Evolutionary conservation across 2,888 invertebrate species (phyloP).

Genomic region (Lasioglossum malachurum): DNA sequence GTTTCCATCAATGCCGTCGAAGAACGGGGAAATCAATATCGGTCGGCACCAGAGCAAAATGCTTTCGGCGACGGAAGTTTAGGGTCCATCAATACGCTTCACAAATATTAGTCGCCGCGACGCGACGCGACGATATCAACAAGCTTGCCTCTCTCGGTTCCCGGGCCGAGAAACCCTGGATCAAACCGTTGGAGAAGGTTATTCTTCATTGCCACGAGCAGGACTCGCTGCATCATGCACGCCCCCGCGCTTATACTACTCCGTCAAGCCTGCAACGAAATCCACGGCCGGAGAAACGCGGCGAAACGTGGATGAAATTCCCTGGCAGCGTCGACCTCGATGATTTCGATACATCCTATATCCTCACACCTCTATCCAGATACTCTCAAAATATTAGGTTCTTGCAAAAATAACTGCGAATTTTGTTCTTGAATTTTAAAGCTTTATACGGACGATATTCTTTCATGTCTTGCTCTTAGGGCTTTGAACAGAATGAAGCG

Average conservation of each 20-base stretch:
- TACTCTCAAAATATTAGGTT: neutral
- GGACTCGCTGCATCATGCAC: constrained; percentile 32
- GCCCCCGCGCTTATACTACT: constrained; percentile 23
- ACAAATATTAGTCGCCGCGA: neutral
- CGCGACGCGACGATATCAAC: constrained; percentile 7
- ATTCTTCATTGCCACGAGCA: constrained; percentile 34
- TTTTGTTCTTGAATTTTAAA: neutral
- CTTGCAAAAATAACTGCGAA: neutral
- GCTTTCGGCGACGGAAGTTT: neutral
- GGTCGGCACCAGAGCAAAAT: neutral
- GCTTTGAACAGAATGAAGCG: no score
- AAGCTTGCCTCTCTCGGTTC: neutral
- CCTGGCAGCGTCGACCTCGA: neutral
- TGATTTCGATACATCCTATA: neutral
- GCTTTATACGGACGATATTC: neutral
- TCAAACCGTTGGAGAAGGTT: constrained; percentile 25
- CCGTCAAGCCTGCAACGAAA: constrained; percentile 4
- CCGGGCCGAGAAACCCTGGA: constrained; percentile 16
- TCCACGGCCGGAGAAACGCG: neutral
- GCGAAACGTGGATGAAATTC: neutral
- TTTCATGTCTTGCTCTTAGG: no score
- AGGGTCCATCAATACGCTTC: constrained; percentile 8
- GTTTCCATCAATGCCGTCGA: constrained; percentile 18
- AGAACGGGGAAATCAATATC: constrained; percentile 28
- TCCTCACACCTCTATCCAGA: neutral